Conservation (phyloP, 2,797 vertebrate genomes). For the Mus caroli region DNA sequence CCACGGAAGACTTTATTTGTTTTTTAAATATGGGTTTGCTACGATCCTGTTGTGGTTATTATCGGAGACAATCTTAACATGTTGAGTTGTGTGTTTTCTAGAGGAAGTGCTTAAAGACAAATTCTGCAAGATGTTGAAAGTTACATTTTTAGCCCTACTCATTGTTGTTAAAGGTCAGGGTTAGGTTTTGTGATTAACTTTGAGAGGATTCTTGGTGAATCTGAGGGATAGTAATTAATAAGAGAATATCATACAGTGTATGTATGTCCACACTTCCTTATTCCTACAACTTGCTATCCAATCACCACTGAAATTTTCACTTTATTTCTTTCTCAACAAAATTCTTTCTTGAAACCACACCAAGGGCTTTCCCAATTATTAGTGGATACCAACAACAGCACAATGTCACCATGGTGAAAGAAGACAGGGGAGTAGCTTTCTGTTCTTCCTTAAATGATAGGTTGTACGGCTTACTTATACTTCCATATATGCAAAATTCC, state of each 20-base stretch:
- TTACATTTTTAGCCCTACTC: slow-evolving; percentile 63
- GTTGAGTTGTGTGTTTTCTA: slow-evolving; percentile 79
- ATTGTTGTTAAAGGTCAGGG: slow-evolving; percentile 73
- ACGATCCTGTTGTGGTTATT: slow-evolving; percentile 81
- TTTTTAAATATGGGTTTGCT: slow-evolving; percentile 83
- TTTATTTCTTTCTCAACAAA: slow-evolving; percentile 76
- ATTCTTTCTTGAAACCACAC: slow-evolving; percentile 73
- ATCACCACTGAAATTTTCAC: slow-evolving; percentile 65
- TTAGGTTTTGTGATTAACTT: slow-evolving; percentile 68
- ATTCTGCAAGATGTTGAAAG: slow-evolving; percentile 74
- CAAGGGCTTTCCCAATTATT: not conserved
- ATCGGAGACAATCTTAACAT: slow-evolving; percentile 79
- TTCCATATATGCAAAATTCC: slow-evolving; percentile 5
- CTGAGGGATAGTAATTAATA: slow-evolving; percentile 70
- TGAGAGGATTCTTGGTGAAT: slow-evolving; percentile 68
- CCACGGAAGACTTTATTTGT: slow-evolving; percentile 85
- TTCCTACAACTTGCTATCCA: slow-evolving; percentile 41
- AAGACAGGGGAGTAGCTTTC: slow-evolving; percentile 16
- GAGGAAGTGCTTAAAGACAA: slow-evolving; percentile 74
- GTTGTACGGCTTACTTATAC: slow-evolving; percentile 27
- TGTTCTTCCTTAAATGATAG: slow-evolving; percentile 63
- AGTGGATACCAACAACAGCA: slow-evolving; percentile 35
- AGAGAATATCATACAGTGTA: not conserved
- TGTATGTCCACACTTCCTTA: slow-evolving; percentile 28
- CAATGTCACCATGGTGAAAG: slow-evolving; percentile 69